These are phyloP conservation scores for Botia kubotai DNA, from an alignment of 2,797 vertebrate species.

Conservation along the genomic window DNA sequence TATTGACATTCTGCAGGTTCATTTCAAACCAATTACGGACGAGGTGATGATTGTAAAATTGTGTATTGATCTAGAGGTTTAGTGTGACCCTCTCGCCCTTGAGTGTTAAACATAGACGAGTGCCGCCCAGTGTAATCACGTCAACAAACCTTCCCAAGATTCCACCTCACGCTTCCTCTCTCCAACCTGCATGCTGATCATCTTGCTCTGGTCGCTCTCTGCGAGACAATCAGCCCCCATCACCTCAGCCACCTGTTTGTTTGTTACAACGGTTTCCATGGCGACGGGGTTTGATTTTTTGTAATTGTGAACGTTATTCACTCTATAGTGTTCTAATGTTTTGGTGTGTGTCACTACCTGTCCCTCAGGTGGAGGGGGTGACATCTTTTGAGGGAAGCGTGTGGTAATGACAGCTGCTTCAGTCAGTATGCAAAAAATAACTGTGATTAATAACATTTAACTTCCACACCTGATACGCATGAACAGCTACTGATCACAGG, in stretches of 20 bases:
- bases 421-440: background rate
- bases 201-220: background rate
- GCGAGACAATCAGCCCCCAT: background rate
- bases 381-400: background rate
- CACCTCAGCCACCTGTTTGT: too few relatives aligned
- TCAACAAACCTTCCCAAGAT: conserved; percentile 52
- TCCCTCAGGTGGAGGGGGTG: conserved; percentile 11
- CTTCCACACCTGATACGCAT: conserved; percentile 20
- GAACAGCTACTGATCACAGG: background rate
- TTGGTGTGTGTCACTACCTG: conserved; percentile 2
- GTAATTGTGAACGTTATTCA: background rate
- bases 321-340: conserved; percentile 6
- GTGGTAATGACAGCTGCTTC: conserved; percentile 13
- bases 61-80: conserved; percentile 59
- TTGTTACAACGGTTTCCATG: too few relatives aligned
- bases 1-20: conserved; percentile 58
- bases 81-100: conserved; percentile 42
- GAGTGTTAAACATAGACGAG: conserved; percentile 55
- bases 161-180: conserved; percentile 48
- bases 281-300: too few relatives aligned
- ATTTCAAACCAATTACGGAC: conserved; percentile 58
- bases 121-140: conserved; percentile 53
- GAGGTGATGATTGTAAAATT: conserved; percentile 61
- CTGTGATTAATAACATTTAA: conserved; percentile 24
- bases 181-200: conserved; percentile 49